Percentiles rank a stretch among this genome's conserved stretches.
These are phyloP conservation scores for Cetonia aurata DNA, from an alignment of 2,888 invertebrate genomes.

Conservation along the genomic window DNA sequence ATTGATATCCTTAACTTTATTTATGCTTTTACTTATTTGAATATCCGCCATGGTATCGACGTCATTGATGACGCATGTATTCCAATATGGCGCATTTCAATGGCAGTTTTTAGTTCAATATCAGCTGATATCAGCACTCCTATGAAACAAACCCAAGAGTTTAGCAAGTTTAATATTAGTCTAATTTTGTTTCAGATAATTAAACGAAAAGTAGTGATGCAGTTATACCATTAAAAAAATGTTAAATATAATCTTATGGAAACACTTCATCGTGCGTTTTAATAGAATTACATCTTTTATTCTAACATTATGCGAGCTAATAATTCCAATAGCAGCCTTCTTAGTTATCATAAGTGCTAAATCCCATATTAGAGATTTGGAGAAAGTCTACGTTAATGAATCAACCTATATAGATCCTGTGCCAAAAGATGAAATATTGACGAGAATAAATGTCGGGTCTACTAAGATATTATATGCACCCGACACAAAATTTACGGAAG, in stretches of 20 bases:
- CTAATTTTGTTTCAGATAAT: too few species aligned
- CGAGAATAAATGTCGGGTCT: constrained; percentile 47
- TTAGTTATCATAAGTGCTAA: constrained; percentile 61
- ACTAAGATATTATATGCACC: constrained; percentile 58
- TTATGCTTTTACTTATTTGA: too few species aligned
- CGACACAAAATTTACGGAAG: constrained; percentile 55
- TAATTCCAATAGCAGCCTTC: constrained; percentile 61
- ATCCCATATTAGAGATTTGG: constrained; percentile 59
- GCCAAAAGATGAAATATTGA: constrained; percentile 50
- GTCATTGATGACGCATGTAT: too few species aligned
- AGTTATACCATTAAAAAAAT: not conserved
- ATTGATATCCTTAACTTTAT: too few species aligned
- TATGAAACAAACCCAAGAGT: too few species aligned
- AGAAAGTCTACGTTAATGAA: constrained; percentile 57
- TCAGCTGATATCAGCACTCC: too few species aligned
- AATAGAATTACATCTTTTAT: constrained; percentile 57
- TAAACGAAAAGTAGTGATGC: too few species aligned
- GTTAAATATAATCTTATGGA: constrained; percentile 56
- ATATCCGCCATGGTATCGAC: too few species aligned
- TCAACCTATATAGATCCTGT: constrained; percentile 55
- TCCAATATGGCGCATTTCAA: too few species aligned
- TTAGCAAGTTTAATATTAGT: too few species aligned
- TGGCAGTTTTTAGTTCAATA: too few species aligned
- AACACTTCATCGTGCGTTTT: constrained; percentile 60
- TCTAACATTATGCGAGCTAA: constrained; percentile 59